Conservation (phyloP, 2,113 vertebrate species). For the Raja brachyura region DNA sequence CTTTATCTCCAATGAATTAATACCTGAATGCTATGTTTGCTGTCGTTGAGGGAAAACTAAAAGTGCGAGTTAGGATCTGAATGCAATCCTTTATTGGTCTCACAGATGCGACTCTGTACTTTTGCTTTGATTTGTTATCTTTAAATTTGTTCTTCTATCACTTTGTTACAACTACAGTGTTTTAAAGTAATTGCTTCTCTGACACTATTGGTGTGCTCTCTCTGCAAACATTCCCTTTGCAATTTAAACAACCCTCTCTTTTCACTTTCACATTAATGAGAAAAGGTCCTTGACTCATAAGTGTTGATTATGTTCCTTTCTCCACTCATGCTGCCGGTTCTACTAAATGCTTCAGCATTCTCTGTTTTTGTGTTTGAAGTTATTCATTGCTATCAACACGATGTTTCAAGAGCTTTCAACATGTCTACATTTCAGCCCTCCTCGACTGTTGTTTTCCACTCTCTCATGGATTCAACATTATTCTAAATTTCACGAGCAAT, state of each 20-base stretch:
- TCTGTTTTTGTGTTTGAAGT: neutral
- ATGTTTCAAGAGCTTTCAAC: neutral
- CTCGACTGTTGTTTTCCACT: neutral
- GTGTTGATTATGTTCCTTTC: too few species aligned
- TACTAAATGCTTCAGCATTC: neutral
- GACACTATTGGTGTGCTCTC: too few species aligned
- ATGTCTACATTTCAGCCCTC: neutral
- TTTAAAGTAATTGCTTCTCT: too few species aligned
- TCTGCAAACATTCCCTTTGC: too few species aligned
- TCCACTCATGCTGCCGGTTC: too few species aligned
- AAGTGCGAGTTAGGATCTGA: neutral
- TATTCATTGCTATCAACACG: neutral
- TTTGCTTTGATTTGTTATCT: too few species aligned
- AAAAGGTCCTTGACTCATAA: too few species aligned
- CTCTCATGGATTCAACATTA: neutral
- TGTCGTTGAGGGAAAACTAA: neutral
- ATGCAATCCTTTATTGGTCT: neutral
- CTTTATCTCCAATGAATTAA: neutral
- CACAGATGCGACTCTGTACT: neutral
- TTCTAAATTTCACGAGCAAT: neutral
- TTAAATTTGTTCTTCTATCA: too few species aligned
- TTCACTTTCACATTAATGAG: too few species aligned
- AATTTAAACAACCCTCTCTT: too few species aligned
- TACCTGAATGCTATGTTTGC: neutral
- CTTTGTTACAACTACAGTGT: too few species aligned